Percentiles rank a stretch among this genome's conserved stretches.
These are phyloP conservation scores for Semotilus atromaculatus DNA, from an alignment of 2,797 vertebrate genomes.

Conservation along the genomic window DNA sequence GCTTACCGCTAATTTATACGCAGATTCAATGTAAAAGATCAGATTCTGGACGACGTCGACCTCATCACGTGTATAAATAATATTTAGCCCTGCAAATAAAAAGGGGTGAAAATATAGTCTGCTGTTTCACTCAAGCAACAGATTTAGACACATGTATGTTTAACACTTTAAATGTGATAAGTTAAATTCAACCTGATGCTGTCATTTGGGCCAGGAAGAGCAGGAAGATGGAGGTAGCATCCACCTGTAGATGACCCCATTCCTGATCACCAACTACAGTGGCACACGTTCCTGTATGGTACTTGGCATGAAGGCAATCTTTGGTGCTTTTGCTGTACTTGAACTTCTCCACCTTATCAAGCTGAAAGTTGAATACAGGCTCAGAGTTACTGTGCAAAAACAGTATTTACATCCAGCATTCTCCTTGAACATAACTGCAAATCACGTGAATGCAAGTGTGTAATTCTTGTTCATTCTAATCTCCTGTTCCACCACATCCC, in stretches of 20 bases:
- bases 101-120: neutral
- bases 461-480: neutral
- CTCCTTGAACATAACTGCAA: neutral
- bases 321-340: slow-evolving; percentile 91
- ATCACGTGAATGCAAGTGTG: neutral
- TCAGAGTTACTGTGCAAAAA: neutral
- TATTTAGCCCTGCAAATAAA: slow-evolving; percentile 86
- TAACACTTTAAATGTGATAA: neutral
- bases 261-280: slow-evolving; percentile 89
- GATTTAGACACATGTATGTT: neutral
- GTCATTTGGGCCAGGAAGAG: slow-evolving; percentile 98
- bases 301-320: slow-evolving; percentile 97
- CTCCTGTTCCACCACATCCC: too few relatives aligned
- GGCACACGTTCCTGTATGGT: slow-evolving; percentile 88
- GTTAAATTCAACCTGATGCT: slow-evolving; percentile 83
- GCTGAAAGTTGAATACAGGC: slow-evolving; percentile 72
- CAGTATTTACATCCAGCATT: neutral
- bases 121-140: neutral
- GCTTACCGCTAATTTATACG: slow-evolving; percentile 96
- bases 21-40: slow-evolving; percentile 97
- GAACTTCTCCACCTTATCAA: slow-evolving; percentile 95
- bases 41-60: slow-evolving; percentile 96
- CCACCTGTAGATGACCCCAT: slow-evolving; percentile 97
- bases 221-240: slow-evolving; percentile 94
- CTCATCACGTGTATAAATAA: slow-evolving; percentile 93